These are phyloP conservation scores for Acropora tenuis DNA, from an alignment of 64 coral and sea anemone species.

Conservation along the genomic window DNA sequence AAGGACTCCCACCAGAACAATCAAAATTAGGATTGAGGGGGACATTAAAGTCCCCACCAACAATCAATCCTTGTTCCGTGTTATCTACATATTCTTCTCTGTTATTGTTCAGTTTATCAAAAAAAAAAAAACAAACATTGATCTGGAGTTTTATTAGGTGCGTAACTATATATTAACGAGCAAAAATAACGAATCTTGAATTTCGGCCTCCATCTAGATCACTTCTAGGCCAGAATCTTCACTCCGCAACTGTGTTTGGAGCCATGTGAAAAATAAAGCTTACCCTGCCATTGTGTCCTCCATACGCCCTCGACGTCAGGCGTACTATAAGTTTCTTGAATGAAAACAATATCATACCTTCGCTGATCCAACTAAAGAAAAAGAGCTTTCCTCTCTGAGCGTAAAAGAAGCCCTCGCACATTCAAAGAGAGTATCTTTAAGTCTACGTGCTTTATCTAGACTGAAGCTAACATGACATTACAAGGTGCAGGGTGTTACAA, in stretches of 20 bases:
- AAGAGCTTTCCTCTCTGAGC: conserved; percentile 15
- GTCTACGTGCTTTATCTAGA: conserved; percentile 4
- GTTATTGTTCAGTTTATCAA: not conserved
- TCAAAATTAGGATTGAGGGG: no score
- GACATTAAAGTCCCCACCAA: no score
- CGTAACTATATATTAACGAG: not conserved
- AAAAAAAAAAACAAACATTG: not conserved
- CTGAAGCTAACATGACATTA: not conserved
- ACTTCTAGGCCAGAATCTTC: not conserved
- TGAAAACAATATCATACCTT: conserved; percentile 22
- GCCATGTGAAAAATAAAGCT: not conserved
- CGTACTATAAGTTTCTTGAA: conserved; percentile 27
- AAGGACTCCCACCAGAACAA: no score
- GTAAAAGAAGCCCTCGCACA: not conserved
- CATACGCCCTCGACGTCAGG: conserved; percentile 18
- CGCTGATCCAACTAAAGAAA: conserved; percentile 5
- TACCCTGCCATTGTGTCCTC: not conserved
- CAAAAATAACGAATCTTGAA: conserved; percentile 30
- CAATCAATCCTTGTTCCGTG: no score
- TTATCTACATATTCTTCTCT: no score
- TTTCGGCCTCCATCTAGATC: not conserved
- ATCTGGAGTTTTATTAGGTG: not conserved
- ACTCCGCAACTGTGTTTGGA: not conserved
- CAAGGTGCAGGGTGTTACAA: no score
- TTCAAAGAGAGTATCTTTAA: conserved; percentile 3